Conservation (phyloP, 2,113 vertebrate species). For the Phodopus roborovskii region DNA sequence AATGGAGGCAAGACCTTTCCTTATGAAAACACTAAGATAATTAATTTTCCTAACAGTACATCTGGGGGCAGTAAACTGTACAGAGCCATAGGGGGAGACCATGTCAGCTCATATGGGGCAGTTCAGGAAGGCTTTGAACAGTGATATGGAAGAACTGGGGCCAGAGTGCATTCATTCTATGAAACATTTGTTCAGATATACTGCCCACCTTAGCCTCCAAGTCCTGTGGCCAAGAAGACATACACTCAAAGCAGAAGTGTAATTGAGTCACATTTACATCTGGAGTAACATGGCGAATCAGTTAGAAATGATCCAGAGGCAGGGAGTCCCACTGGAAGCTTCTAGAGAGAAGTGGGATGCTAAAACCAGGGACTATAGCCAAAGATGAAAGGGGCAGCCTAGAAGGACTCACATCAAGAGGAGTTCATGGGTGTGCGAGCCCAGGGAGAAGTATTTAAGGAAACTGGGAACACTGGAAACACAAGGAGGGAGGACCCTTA, state of each 20-base stretch:
- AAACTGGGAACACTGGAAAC: neutral
- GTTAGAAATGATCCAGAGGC: neutral
- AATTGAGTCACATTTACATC: neutral
- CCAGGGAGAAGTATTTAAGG: neutral
- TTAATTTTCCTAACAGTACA: neutral
- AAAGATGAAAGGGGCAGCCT: neutral
- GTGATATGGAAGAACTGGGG: rapidly evolving
- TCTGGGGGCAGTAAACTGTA: neutral
- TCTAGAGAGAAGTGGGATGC: neutral
- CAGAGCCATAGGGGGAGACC: neutral
- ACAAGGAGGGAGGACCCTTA: neutral
- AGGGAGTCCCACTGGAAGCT: neutral
- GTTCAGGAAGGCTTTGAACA: neutral
- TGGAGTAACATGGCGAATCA: neutral
- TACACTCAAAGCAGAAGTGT: neutral
- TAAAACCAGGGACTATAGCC: neutral
- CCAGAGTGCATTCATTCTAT: neutral
- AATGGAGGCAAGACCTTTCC: neutral
- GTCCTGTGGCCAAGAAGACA: neutral
- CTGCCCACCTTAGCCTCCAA: neutral
- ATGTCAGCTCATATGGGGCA: neutral
- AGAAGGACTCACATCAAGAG: neutral
- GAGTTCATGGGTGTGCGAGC: neutral
- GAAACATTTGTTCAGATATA: neutral
- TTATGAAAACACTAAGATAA: neutral